Evolutionary conservation across 2,113 vertebrate genomes (phyloP), one percentile per base, ranked within the genome.

Genomic region (Alosa alosa): DNA sequence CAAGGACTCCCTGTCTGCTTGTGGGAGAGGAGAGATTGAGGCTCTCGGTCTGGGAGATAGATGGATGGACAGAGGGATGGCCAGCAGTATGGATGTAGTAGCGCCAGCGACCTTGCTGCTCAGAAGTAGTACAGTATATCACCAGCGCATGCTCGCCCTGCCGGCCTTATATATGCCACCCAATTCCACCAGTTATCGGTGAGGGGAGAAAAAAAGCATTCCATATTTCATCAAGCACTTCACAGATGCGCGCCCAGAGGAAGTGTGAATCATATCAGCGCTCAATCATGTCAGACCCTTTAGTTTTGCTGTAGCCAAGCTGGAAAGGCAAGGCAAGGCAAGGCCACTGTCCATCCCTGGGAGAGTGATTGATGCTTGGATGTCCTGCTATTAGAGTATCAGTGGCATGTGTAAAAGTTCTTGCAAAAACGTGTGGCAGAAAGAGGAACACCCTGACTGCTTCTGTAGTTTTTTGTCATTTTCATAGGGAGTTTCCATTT

Each of bases 91-190:
- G 36, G 85, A 86, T 87, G 81, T 85, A 64, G 49, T 64, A 72
- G 81, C 81, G 84, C 86, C 84, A 88, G 50, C 84, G 84, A 75
- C 89, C 89, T 90, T 90, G 87, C 55, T 84, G 83, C 86, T 81
- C 52, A 72, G 46, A 52, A 81, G 49, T 55, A 81, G 86, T 90
- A 88, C 47, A 81, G 86, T 90, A 88, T 84, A 88, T 88, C 86
- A 89, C 83, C 46, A 83, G 41, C 78, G 82, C 64, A 83, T 86
- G 72, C 31, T 6, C 72, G 15, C 10, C 46, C 25, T 39, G 31
- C 31, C 10, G 11, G 11, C 10, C 25, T 85, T 25, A 88, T 36
- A 86, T 13, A 11, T 82, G 81, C 82, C 72, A 50, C 47, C 39
- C 22, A 60, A 82, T 88, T 84, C 84, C 49, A 72, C 49, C 85